Percentiles rank a stretch among this genome's conserved stretches.
These are phyloP conservation scores for Sesamia nonagrioides DNA, from an alignment of 1,140 invertebrate genomes.

Conservation along the genomic window DNA sequence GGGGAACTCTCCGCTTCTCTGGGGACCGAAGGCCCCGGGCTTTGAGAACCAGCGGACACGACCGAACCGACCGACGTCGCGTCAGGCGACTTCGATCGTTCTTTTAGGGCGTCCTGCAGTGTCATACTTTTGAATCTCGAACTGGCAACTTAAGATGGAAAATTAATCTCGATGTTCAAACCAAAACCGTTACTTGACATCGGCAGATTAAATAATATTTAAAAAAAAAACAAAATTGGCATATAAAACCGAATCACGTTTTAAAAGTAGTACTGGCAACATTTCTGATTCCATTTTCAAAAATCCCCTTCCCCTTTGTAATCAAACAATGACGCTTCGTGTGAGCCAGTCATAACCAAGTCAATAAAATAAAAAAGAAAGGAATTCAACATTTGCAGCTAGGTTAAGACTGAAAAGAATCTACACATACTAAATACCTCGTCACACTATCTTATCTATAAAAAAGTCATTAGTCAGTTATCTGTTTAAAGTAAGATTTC, in stretches of 20 bases:
- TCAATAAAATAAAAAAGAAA: slow-evolving; percentile 56
- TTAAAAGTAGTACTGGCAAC: slow-evolving; percentile 28
- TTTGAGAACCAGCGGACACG: slow-evolving; percentile 57
- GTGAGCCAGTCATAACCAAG: slow-evolving; percentile 17
- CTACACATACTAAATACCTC: slow-evolving; percentile 37
- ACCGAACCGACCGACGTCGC: slow-evolving; percentile 66
- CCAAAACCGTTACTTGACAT: slow-evolving; percentile 15
- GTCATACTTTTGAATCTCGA: slow-evolving; percentile 51
- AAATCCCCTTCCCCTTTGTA: slow-evolving; percentile 56
- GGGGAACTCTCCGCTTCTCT: slow-evolving; percentile 46
- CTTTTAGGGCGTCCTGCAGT: slow-evolving; percentile 72
- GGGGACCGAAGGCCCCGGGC: slow-evolving; percentile 59
- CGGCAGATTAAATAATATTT: too few relatives aligned
- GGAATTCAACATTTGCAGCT: slow-evolving; percentile 82
- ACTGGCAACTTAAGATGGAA: slow-evolving; percentile 8
- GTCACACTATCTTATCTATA: slow-evolving; percentile 54
- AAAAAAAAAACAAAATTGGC: neutral
- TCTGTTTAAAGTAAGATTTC: slow-evolving; percentile 42
- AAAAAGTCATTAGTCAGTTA: too few relatives aligned
- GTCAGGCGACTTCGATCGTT: slow-evolving; percentile 70
- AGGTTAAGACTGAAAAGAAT: slow-evolving; percentile 37
- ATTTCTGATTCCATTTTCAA: slow-evolving; percentile 28
- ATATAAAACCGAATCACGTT: slow-evolving; percentile 9
- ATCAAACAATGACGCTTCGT: slow-evolving; percentile 10
- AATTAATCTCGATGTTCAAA: slow-evolving; percentile 35